phyloP scores from a whole-genome alignment of 30 jellyfish, hydroid and myxozoan genomes.

The Pseudorhiza aurosa region DNA sequence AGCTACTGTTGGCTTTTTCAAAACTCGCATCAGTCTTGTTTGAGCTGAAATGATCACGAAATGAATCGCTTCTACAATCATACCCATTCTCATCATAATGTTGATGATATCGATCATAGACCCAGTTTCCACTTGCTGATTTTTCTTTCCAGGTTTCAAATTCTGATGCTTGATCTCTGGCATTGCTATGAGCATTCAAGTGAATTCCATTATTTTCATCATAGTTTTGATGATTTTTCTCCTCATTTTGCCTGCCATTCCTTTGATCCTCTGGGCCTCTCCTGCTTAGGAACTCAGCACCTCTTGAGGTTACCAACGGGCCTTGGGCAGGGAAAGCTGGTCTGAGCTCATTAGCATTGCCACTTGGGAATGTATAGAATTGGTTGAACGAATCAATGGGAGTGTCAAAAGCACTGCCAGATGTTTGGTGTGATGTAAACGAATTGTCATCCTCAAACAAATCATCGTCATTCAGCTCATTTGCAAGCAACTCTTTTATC shows the following conservation, averaged over 20 bases:
- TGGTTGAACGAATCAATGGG: constrained; percentile 30
- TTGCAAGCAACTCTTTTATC: constrained; percentile 79
- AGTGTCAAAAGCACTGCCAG: background rate
- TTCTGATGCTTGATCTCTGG: no score
- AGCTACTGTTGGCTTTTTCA: background rate
- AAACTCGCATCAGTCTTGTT: background rate
- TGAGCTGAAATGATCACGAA: constrained; percentile 24
- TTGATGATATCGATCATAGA: background rate
- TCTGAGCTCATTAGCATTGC: background rate
- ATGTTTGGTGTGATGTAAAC: constrained; percentile 54
- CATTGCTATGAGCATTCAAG: no score
- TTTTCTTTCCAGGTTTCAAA: background rate
- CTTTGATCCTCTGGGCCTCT: constrained; percentile 4
- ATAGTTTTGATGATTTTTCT: background rate
- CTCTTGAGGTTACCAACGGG: constrained; percentile 61
- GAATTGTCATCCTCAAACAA: constrained; percentile 76
- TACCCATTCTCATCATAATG: background rate
- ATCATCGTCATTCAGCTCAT: constrained; percentile 83
- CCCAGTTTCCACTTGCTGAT: background rate
- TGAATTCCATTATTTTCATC: no score
- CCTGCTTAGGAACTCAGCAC: constrained; percentile 22
- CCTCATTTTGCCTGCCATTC: background rate
- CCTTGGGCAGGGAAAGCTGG: background rate
- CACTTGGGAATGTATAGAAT: background rate
- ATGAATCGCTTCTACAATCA: constrained; percentile 17